Base-by-base conservation (phyloP, 2,113 vertebrate genomes). In the Actenoides hombroni region DNA sequence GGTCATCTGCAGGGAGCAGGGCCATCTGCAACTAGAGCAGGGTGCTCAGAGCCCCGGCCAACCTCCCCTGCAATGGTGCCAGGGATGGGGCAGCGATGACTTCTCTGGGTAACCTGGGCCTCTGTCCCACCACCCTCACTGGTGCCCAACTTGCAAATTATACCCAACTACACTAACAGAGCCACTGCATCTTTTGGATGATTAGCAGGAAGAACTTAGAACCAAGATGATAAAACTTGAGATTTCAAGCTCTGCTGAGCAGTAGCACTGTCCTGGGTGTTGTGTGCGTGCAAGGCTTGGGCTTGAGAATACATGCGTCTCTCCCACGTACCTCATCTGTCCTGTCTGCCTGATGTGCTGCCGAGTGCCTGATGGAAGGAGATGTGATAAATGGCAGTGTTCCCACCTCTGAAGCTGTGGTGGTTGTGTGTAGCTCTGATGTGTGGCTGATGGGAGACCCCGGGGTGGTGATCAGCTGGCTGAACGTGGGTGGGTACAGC, bases 331-430 rank as follows among this genome's bases (percentile, higher is more conserved):
- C n/a, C 46, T 48, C 14, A 0, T 28, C 6, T 68, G 61, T 68
- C 61, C 46, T 9, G 39, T 26, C 33, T 13, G 37, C 37, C 7
- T 4, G 26, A 2, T 20, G 59, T 9, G 35, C 49, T 42, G 64
- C 6, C 0, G 19, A 2, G 20, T 1, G 1, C 16, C 33, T 1
- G 2, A 5, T 23, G 75, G 60, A 29, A 26, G 4, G 60, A 31
- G 54, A 8, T 2, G 18, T 25, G 63, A 16, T 63, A 11, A 21
- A 1, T 0, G 13, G 19, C 15, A 2, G 29, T 3, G 46, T 15
- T 20, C n/a, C 60, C 9, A 3, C 16, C 39, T 31, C 19, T 4
- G 67, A 11, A 46, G 67, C 46, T 60, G 75, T 15, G 51, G 59
- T 33, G 0, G 1, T 17, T 25, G 74, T 29, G 59, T 37, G 65